Base-by-base conservation (phyloP, 2,888 invertebrate genomes). In the Limnephilus lunatus region DNA sequence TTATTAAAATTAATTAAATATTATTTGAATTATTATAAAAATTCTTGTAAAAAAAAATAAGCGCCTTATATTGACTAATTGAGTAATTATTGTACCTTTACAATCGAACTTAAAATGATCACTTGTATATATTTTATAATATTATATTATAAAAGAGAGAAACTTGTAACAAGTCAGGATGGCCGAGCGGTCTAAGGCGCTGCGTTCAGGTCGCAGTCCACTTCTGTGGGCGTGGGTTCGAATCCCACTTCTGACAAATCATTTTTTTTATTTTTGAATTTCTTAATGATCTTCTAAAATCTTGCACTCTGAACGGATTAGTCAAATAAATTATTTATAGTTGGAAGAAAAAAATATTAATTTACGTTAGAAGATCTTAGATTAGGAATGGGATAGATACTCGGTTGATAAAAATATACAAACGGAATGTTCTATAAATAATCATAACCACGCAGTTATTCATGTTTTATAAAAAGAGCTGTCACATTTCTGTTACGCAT, bases 151-250 rank as follows among this genome's bases (percentile, higher is more conserved):
- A 68, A 68, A 68, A n/a, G 9, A 9, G 25, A 2, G 1, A 1
- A 25, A 5, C 68, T 9, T 68, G 9, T 1, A 25, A 68, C 83
- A 83, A 2, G 97, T 97, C 97, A 97, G 97, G 96, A 97, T 97
- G 97, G 97, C 97, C 97, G 97, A 97, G 97, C 96, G 97, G 97
- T 97, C 97, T 97, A 98, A 97, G 97, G 97, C 97, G 97, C 97
- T 97, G 97, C 97, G 97, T 97, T 97, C 97, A 97, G 97, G 97
- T 97, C 97, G 97, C 97, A 97, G 97, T 97, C 97, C 97, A 96
- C 97, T 95, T 96, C 96, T 97, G 96, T 97, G 96, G 97, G 97
- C 97, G 97, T 97, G 97, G 97, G 97, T 97, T 97, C 97, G 97
- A 97, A 97, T 97, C 97, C 97, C 97, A 97, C 97, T 97, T 97